A percentile compares a stretch with the other conserved stretches of the same genome.
Conservation (phyloP, 2,888 invertebrate genomes). For the Tanypteryx hageni region DNA sequence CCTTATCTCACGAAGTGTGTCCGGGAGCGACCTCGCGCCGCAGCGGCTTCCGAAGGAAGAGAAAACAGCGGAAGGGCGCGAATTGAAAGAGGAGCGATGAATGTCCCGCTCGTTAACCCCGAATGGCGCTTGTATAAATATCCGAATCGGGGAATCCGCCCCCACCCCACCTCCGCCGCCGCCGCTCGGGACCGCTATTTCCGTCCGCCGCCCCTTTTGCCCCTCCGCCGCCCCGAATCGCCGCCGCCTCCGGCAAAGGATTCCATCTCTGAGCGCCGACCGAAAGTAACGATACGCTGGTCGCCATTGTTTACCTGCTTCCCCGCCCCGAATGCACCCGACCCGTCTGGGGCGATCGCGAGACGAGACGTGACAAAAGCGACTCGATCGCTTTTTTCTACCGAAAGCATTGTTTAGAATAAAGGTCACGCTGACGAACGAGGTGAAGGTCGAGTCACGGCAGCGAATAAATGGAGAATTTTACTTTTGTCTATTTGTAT, state of each 20-base stretch:
- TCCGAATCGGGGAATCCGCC: not conserved
- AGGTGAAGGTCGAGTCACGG: not conserved
- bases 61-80: too few species aligned
- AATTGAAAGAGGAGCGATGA: not conserved
- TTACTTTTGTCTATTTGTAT: not conserved
- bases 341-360: not conserved
- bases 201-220: not conserved
- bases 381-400: too few species aligned
- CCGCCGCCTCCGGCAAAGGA: not conserved
- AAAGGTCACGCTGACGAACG: not conserved
- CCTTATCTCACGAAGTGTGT: not conserved
- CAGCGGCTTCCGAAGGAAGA: not conserved
- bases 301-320: conserved; percentile 8
- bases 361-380: not conserved
- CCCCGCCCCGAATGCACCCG: not conserved
- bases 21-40: not conserved
- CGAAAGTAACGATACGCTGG: not conserved
- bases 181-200: not conserved
- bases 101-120: conserved; percentile 33
- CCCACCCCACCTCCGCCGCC: not conserved
- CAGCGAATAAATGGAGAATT: not conserved
- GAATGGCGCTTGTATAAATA: not conserved
- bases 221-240: not conserved
- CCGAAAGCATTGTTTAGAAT: too few species aligned
- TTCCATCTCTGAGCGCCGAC: not conserved